Percentiles rank a stretch among this genome's conserved stretches.
These are phyloP conservation scores for Nephila pilipes DNA, from an alignment of 1,140 invertebrate genomes.

Conservation along the genomic window DNA sequence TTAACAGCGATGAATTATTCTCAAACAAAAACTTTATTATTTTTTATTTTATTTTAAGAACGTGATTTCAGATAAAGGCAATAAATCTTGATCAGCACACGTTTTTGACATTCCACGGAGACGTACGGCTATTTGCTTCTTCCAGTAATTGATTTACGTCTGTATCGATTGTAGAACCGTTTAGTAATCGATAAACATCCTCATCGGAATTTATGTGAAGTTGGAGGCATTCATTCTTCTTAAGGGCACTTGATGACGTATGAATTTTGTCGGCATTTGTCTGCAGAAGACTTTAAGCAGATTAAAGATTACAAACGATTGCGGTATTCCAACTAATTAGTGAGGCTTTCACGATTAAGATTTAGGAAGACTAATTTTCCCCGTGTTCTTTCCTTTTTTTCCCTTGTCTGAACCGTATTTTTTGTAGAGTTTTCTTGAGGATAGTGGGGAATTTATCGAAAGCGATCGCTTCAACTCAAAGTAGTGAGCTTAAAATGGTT, in stretches of 20 bases:
- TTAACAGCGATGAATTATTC: not conserved
- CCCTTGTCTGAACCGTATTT: no score
- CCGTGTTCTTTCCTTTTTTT: no score
- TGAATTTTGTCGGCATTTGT: slow-evolving; percentile 4
- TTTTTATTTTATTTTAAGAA: not conserved
- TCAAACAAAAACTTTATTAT: not conserved
- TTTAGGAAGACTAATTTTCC: no score
- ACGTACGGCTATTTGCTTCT: not conserved
- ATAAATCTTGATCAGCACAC: slow-evolving; percentile 7
- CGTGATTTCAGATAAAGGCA: slow-evolving; percentile 1
- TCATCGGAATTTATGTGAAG: not conserved
- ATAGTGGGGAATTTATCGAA: no score
- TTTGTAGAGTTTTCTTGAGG: no score
- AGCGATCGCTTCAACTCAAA: no score
- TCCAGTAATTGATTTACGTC: not conserved
- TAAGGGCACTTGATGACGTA: not conserved
- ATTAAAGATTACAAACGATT: not conserved
- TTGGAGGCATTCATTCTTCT: not conserved
- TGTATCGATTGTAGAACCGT: not conserved
- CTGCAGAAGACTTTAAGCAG: not conserved
- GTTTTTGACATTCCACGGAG: not conserved
- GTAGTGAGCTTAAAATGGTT: no score
- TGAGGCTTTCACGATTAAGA: not conserved
- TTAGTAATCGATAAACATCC: not conserved
- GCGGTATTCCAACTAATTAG: not conserved